Base-by-base conservation (phyloP, 2,888 invertebrate genomes). In the Polyommatus iphigenia region DNA sequence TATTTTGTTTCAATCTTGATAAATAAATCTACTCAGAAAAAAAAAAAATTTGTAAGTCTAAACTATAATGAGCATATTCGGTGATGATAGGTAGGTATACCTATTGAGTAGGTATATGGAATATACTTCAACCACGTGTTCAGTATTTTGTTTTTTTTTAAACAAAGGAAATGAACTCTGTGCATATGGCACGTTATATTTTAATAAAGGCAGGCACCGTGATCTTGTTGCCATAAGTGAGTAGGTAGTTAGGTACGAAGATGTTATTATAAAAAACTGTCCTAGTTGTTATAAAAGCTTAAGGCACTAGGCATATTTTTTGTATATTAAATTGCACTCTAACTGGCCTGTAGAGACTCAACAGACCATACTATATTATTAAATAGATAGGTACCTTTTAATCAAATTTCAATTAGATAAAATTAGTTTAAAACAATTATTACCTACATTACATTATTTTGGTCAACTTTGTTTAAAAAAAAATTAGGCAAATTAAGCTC, bases 131-230 rank as follows among this genome's bases (percentile, higher is more conserved):
- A 59, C 57, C 2, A n/a, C 2, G 20, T 59, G n/a, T 59, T 59
- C 8, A 57, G 57, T 57, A 57, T 59, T 59, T 20, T 59, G 57
- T 8, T 59, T 24, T 24, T 62, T 62, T 62, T 62, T 24, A 13
- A 62, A 8, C 20, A 20, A 59, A 24, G 10, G 0, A 7, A 29
- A 29, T 67, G 5, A 15, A 29, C 15, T 67, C 67, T 67, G 67
- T 67, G 67, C 67, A 29, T 29, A 67, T 67, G 67, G 67, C 67
- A 67, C 67, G 15, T 67, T 67, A 15, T 32, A 29, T 59, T 20
- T 8, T 59, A 18, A 54, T 32, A 32, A 15, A 20, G 3, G 13
- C 10, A 24, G 67, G 13, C 15, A 67, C 29, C 29, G 13, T 32
- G 15, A 18, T 67, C 24, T 62, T 67, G 15, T 15, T 32, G 6